Evolutionary conservation across 2,888 invertebrate genomes (phyloP).

Genomic region (Pollenia amentaria): DNA sequence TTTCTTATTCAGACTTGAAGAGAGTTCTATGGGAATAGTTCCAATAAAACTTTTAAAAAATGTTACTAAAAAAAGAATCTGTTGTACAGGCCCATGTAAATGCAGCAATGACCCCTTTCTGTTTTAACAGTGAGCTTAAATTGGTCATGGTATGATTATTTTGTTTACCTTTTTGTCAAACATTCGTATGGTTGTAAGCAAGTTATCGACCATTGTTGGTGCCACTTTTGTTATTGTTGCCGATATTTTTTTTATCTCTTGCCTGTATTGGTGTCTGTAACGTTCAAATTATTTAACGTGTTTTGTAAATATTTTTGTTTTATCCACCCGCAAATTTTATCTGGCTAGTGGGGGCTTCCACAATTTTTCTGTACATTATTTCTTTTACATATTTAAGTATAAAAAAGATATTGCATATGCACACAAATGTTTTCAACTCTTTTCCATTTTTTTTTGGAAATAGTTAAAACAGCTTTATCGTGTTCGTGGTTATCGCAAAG

Average conservation of each 20-base stretch:
- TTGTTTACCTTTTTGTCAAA: constrained; percentile 50
- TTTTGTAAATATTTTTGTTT: constrained; percentile 56
- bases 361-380: background rate
- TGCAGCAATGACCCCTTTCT: background rate
- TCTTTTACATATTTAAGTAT: background rate
- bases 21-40: no score
- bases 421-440: background rate
- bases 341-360: constrained; percentile 31
- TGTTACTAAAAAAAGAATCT: no score
- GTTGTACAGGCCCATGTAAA: no score
- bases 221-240: constrained; percentile 10
- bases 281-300: constrained; percentile 39
- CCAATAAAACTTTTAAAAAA: no score
- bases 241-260: background rate
- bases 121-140: background rate
- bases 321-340: constrained; percentile 56
- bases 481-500: constrained; percentile 59
- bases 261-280: constrained; percentile 5
- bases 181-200: constrained; percentile 11
- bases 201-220: constrained; percentile 14
- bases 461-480: constrained; percentile 51
- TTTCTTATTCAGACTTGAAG: no score
- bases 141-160: constrained; percentile 48
- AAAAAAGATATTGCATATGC: background rate
- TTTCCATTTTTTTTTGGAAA: constrained; percentile 7